Percentiles rank a stretch among this genome's conserved stretches.
Evolutionary conservation across 2,888 invertebrate species (phyloP).

Genomic region (Drosophila borealis): DNA sequence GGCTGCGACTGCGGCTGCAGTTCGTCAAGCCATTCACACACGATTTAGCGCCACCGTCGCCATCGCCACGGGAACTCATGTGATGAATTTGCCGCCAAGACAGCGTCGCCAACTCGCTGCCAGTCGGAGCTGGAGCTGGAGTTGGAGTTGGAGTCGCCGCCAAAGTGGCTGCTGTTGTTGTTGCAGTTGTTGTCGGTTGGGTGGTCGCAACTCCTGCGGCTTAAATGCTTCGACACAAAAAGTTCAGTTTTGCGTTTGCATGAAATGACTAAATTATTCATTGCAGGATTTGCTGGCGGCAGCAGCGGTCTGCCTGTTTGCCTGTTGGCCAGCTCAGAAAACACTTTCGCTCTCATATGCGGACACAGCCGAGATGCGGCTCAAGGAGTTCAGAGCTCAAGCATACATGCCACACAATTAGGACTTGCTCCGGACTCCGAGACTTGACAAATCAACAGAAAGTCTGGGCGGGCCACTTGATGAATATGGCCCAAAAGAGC

Average conservation of each 20-base stretch:
- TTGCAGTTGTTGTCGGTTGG: constrained; percentile 38
- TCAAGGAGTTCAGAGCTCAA: constrained; percentile 56
- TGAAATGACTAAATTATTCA: constrained; percentile 80
- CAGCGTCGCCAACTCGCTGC: constrained; percentile 48
- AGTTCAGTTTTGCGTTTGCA: constrained; percentile 61
- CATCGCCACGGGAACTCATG: constrained; percentile 73
- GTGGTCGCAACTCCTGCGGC: constrained; percentile 79
- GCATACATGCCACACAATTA: constrained; percentile 67
- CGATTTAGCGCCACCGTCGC: constrained; percentile 67
- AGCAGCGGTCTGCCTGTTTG: neutral
- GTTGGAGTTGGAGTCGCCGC: constrained; percentile 4
- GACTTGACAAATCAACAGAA: constrained; percentile 62
- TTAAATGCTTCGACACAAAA: constrained; percentile 68
- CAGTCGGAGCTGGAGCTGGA: constrained; percentile 1
- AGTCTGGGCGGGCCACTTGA: constrained; percentile 24
- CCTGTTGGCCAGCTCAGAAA: constrained; percentile 38
- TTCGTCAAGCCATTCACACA: constrained; percentile 78
- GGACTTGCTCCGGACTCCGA: constrained; percentile 30
- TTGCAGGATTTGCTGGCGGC: constrained; percentile 71
- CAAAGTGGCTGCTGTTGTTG: constrained; percentile 11
- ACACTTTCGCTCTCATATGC: constrained; percentile 70
- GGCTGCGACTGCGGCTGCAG: constrained; percentile 49
- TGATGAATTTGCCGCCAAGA: constrained; percentile 79
- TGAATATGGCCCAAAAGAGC: constrained; percentile 32
- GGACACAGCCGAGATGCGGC: constrained; percentile 40